phyloP scores from a whole-genome alignment of 2,888 invertebrate genomes.

The Incurvaria masculella region DNA sequence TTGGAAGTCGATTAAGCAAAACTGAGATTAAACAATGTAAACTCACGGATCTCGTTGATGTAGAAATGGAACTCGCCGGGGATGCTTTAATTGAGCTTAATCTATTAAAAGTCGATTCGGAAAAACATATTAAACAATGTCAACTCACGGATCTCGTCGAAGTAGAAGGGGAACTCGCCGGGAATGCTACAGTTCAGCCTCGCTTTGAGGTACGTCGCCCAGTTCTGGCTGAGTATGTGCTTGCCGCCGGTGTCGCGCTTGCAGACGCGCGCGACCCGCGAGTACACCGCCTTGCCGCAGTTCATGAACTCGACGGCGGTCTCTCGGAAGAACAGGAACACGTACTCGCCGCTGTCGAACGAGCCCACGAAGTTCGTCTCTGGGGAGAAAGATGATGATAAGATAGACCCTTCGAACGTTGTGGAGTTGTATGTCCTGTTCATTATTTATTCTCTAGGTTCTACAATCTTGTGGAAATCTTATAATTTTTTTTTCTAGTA shows the following conservation, averaged over 20 bases:
- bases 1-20: too few species aligned
- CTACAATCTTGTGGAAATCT: too few species aligned
- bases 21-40: neutral
- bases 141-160: conserved; percentile 68
- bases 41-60: too few species aligned
- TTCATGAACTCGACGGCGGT: conserved; percentile 66
- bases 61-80: too few species aligned
- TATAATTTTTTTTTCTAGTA: too few species aligned
- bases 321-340: conserved; percentile 71
- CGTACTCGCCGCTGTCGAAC: conserved; percentile 65
- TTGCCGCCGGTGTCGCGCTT: conserved; percentile 67
- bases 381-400: conserved; percentile 34
- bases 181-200: conserved; percentile 68
- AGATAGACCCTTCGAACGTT: too few species aligned
- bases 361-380: conserved; percentile 72
- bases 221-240: conserved; percentile 62
- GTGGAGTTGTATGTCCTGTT: too few species aligned
- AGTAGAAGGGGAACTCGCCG: conserved; percentile 72
- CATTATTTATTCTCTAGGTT: too few species aligned
- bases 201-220: conserved; percentile 67
- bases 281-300: conserved; percentile 68
- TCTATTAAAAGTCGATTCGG: too few species aligned
- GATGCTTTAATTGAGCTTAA: too few species aligned
- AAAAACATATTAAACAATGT: neutral
- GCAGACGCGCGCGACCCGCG: conserved; percentile 70